Percentiles rank a stretch among this genome's conserved stretches.
Evolutionary conservation across 2,888 invertebrate genomes (phyloP).

Genomic region (Dioctria rufipes): DNA sequence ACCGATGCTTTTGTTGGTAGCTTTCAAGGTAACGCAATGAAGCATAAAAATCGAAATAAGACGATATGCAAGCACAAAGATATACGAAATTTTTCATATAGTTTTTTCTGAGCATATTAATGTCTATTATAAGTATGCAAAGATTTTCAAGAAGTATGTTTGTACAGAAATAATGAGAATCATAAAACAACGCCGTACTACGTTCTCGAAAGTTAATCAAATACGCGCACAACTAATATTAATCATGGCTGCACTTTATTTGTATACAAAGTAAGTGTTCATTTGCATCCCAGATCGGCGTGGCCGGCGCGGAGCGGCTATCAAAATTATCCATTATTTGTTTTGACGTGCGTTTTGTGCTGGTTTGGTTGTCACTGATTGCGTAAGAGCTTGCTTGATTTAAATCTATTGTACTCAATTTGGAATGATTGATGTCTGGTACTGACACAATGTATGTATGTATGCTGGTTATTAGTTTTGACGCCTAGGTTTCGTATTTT

Average conservation of each 20-base stretch:
- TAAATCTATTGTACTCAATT: constrained; percentile 4
- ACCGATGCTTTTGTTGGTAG: neutral
- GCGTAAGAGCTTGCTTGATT: constrained; percentile 12
- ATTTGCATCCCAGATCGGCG: constrained; percentile 17
- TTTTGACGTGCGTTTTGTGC: constrained; percentile 12
- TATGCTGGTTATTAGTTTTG: no score
- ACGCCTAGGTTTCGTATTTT: no score
- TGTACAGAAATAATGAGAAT: neutral
- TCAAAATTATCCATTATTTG: constrained; percentile 35
- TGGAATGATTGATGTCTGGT: constrained; percentile 24
- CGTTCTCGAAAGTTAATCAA: neutral
- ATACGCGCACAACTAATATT: neutral
- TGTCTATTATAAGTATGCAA: neutral
- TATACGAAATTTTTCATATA: neutral
- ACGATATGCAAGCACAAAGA: neutral
- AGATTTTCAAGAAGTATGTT: neutral
- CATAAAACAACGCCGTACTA: no score
- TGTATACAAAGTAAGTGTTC: neutral
- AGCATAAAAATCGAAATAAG: constrained; percentile 18
- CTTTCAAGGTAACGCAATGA: constrained; percentile 39
- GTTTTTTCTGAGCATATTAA: neutral
- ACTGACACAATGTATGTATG: neutral
- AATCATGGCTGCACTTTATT: neutral
- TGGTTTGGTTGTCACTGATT: constrained; percentile 16
- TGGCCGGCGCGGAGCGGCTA: neutral